Evolutionary conservation across 2,888 invertebrate species (phyloP), one percentile per base, ranked within the genome.

Genomic region (Autographa gamma): DNA sequence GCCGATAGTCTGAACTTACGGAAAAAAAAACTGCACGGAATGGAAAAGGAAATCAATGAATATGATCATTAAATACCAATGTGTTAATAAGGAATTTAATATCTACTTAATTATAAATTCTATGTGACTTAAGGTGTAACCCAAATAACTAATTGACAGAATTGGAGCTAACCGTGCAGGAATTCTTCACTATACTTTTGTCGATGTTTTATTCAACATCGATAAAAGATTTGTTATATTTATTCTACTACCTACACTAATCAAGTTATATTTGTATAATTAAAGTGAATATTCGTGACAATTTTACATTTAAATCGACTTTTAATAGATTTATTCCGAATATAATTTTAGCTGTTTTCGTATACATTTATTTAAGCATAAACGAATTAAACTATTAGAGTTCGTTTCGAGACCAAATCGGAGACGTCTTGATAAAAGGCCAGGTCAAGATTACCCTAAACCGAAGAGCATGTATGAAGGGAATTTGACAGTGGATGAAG

Each of bases 61-160:
- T 48, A 7, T 4, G 6, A 32, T 32, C 48, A 66, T 70, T 66
- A 59, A 66, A 77, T 80, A 38, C 38, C 11, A 11, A 38, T 38
- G 38, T 38, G 0, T 77, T 70, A 76, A 70, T 70, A 16, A 48
- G 63, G 31, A 63, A 54, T 69, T 52, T 48, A 34, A 61, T 34
- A 62, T 63, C 18, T 48, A 48, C 19, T 25, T 56, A 56, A 13
- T 56, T 56, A 25, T 56, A 25, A 13, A 56, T 19, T 56, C 54
- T 19, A 19, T 56, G n/a, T 48, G 48, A 1, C 43, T 48, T 48
- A 62, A 48, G 25, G 48, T 31, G 31, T 63, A 48, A n/a, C n/a
- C 16, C 66, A 60, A 76, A 62, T 76, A 64, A 71, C 18, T 19
- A 71, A 1, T 19, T 77, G 80, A 71, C 72, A 76, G 77, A 80